Conservation (phyloP, 2,888 invertebrate species). For the Tyria jacobaeae region DNA sequence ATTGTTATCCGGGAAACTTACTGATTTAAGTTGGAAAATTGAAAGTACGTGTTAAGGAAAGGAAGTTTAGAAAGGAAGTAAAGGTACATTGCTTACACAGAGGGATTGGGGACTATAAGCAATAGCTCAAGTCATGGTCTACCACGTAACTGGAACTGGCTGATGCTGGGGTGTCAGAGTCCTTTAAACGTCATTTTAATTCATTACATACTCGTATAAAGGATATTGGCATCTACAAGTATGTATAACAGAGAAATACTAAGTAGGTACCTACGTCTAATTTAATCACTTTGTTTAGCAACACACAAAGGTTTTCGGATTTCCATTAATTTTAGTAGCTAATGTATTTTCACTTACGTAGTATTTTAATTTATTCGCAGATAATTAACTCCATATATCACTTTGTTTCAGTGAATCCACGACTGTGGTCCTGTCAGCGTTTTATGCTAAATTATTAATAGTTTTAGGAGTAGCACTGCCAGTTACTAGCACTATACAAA, state of each 20-base stretch:
- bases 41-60: no score
- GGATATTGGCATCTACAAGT: neutral
- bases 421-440: conserved; percentile 87
- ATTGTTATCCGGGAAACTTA: no score
- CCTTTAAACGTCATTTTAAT: no score
- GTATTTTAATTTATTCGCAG: conserved; percentile 47
- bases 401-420: conserved; percentile 86
- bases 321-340: conserved; percentile 35
- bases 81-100: no score
- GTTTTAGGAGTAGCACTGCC: conserved; percentile 89
- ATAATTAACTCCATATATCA: conserved; percentile 54
- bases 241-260: neutral
- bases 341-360: conserved; percentile 34
- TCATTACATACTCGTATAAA: no score
- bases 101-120: no score
- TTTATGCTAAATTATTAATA: conserved; percentile 89
- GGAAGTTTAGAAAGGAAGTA: no score
- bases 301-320: neutral
- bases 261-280: neutral
- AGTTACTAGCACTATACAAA: conserved; percentile 88
- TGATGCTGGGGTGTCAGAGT: no score
- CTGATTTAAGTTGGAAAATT: no score
- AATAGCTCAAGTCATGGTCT: no score
- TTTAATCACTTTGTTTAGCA: neutral
- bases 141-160: no score